These are phyloP conservation scores for Eristalinus sepulchralis DNA, from an alignment of 2,888 invertebrate species.

Conservation along the genomic window DNA sequence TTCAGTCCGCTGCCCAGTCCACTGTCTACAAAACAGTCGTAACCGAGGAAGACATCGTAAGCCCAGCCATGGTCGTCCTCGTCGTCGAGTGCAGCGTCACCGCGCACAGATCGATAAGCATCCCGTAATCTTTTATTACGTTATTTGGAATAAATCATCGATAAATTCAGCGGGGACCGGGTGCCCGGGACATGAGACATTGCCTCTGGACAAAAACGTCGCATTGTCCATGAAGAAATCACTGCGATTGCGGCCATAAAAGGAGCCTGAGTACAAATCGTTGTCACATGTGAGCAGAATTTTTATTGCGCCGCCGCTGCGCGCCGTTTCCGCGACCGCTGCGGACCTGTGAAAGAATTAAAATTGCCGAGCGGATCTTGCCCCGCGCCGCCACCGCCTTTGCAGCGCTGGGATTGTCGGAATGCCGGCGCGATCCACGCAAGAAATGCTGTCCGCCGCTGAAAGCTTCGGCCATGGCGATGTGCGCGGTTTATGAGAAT, in stretches of 20 bases:
- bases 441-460: conserved; percentile 59
- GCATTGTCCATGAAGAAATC: conserved; percentile 72
- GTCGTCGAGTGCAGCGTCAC: conserved; percentile 7
- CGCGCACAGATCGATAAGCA: conserved; percentile 58
- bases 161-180: conserved; percentile 57
- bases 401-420: conserved; percentile 38
- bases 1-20: conserved; percentile 3
- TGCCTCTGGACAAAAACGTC: conserved; percentile 46
- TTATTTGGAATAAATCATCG: conserved; percentile 71
- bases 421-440: conserved; percentile 65
- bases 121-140: conserved; percentile 71
- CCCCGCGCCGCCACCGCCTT: conserved; percentile 25
- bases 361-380: conserved; percentile 60
- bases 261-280: conserved; percentile 80
- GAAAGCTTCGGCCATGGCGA: not conserved
- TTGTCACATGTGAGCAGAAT: conserved; percentile 81
- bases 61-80: not conserved
- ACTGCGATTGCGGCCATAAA: conserved; percentile 76
- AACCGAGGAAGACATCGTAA: not conserved
- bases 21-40: not conserved
- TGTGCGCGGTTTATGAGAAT: conserved; percentile 46
- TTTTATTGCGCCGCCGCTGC: conserved; percentile 76
- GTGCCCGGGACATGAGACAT: not conserved
- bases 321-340: conserved; percentile 25
- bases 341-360: conserved; percentile 68